Evolutionary conservation across 2,888 invertebrate genomes (phyloP).

Genomic region (Drosophila multiciliata): DNA sequence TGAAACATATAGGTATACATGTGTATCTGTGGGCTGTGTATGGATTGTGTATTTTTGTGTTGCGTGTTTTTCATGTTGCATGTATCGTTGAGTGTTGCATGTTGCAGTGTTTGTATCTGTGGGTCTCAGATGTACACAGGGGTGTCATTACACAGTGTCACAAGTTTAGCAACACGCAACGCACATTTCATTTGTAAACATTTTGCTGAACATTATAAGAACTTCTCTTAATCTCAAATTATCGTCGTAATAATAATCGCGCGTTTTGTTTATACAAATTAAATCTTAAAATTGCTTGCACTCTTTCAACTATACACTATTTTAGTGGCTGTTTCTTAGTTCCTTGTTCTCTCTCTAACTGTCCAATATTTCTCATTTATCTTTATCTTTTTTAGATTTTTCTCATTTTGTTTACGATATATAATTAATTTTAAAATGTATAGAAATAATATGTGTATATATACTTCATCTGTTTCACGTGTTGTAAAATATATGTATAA

Average conservation of each 20-base stretch:
- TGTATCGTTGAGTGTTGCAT: conserved; percentile 27
- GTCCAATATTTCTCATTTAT: conserved; percentile 16
- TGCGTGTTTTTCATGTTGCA: conserved; percentile 29
- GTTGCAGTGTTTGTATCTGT: conserved; percentile 28
- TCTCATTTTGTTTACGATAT: conserved; percentile 49
- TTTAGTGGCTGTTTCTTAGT: conserved; percentile 77
- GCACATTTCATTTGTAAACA: conserved; percentile 53
- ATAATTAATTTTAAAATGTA: conserved; percentile 69
- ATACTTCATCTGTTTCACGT: conserved; percentile 54
- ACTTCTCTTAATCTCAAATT: conserved; percentile 25
- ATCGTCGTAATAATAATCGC: conserved; percentile 41
- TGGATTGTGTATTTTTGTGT: conserved; percentile 40
- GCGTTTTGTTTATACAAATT: conserved; percentile 58
- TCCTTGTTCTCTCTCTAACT: conserved; percentile 53
- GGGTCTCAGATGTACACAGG: conserved; percentile 39
- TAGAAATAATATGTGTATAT: conserved; percentile 73
- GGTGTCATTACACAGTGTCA: conserved; percentile 1
- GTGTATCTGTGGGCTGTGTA: conserved; percentile 45
- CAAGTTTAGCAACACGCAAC: conserved; percentile 25
- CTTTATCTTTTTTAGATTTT: conserved; percentile 32
- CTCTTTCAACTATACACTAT: conserved; percentile 66
- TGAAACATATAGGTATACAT: conserved; percentile 72
- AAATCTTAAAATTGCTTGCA: conserved; percentile 70
- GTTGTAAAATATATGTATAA: conserved; percentile 76
- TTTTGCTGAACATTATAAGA: conserved; percentile 62